A percentile compares a stretch with the other conserved stretches of the same genome.
phyloP scores from a whole-genome alignment of 2,888 invertebrate genomes.

The Onthophagus sagittarius region DNA sequence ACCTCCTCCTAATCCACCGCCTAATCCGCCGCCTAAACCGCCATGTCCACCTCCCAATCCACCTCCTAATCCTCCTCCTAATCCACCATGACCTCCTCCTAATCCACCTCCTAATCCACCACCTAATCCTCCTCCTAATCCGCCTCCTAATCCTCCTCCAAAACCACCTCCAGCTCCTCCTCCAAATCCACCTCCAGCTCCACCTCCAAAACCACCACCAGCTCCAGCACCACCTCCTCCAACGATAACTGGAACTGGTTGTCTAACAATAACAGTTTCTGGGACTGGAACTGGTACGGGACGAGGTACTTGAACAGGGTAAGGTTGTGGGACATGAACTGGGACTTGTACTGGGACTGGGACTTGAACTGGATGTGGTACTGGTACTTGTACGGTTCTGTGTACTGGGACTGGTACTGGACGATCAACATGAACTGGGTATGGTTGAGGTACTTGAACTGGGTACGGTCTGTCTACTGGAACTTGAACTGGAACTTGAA shows the following conservation, averaged over 20 bases:
- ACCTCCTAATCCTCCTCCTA: conserved; percentile 16
- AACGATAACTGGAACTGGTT: conserved; percentile 37
- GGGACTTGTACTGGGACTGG: conserved; percentile 49
- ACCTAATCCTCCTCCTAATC: conserved; percentile 13
- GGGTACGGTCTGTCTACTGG: conserved; percentile 46
- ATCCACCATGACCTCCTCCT: conserved; percentile 17
- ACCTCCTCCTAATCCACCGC: conserved; percentile 18
- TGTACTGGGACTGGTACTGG: conserved; percentile 52
- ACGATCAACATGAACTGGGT: conserved; percentile 49
- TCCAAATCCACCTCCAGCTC: conserved; percentile 12
- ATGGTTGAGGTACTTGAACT: conserved; percentile 50
- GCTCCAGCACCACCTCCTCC: conserved; percentile 25
- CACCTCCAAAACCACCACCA: conserved; percentile 17
- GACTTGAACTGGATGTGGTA: conserved; percentile 43
- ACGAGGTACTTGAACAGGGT: conserved; percentile 49
- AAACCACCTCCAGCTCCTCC: conserved; percentile 15
- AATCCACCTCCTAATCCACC: conserved; percentile 19
- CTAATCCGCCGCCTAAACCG: conserved; percentile 17
- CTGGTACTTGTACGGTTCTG: conserved; percentile 49
- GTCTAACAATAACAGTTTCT: conserved; percentile 30
- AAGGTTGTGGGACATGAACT: conserved; percentile 38
- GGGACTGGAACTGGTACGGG: conserved; percentile 48
- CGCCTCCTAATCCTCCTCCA: conserved; percentile 18
- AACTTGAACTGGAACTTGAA: conserved; percentile 29
- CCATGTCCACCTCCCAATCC: conserved; percentile 18